These are phyloP conservation scores for Psophia crepitans DNA, from an alignment of 2,113 vertebrate genomes.

Conservation along the genomic window DNA sequence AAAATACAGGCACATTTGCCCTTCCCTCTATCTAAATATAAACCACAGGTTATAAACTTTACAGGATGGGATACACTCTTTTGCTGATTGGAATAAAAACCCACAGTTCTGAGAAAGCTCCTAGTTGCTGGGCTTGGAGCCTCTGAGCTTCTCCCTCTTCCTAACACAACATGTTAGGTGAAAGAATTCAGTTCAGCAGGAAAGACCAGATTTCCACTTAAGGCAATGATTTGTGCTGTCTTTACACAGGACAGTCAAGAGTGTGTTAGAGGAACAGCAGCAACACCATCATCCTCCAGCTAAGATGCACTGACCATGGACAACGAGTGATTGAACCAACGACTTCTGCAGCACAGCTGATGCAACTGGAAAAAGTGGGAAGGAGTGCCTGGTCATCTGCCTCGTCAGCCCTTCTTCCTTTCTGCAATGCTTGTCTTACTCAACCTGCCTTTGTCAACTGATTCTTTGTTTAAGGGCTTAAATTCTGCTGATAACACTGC, in stretches of 20 bases:
- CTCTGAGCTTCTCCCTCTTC: neutral
- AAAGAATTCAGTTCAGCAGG: neutral
- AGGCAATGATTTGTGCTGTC: neutral
- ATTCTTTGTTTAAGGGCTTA: neutral
- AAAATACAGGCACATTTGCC: neutral
- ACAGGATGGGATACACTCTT: neutral
- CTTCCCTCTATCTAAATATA: neutral
- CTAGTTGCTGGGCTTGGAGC: neutral
- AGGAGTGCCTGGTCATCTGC: neutral
- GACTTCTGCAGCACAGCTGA: neutral
- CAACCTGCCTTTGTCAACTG: neutral
- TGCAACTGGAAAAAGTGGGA: neutral
- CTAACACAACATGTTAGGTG: neutral
- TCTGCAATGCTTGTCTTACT: neutral
- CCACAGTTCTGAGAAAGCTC: neutral
- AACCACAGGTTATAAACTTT: neutral
- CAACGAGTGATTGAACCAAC: accelerated
- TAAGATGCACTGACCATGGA: accelerated
- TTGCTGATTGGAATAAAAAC: neutral
- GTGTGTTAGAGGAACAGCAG: slow-evolving; percentile 1
- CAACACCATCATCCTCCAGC: neutral
- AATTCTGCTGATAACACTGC: neutral
- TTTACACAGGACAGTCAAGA: slow-evolving; percentile 13
- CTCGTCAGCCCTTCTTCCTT: neutral
- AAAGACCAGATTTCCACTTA: neutral